A percentile compares a stretch with the other conserved stretches of the same genome.
These are phyloP conservation scores for Agrotis exclamationis DNA, from an alignment of 2,888 invertebrate species.

Conservation along the genomic window DNA sequence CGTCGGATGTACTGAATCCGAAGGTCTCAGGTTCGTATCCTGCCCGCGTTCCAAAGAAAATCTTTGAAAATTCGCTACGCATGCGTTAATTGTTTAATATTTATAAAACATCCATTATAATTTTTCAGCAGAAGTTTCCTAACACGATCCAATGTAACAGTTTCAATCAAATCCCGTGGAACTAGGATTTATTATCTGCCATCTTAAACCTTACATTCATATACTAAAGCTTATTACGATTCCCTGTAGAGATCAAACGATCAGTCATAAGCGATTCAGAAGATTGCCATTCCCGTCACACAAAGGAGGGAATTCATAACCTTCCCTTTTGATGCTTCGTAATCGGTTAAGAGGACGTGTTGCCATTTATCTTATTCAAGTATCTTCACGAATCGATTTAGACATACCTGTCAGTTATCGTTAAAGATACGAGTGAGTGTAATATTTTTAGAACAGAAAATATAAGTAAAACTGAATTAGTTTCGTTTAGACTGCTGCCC, in stretches of 20 bases:
- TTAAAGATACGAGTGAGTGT: too few relatives aligned
- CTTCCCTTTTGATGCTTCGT: conserved; percentile 12
- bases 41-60: too few relatives aligned
- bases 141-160: neutral
- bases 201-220: neutral
- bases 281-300: conserved; percentile 21
- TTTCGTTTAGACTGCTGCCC: too few relatives aligned
- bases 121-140: neutral
- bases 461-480: too few relatives aligned
- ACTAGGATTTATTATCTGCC: neutral
- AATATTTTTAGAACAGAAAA: too few relatives aligned
- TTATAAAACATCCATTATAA: too few relatives aligned
- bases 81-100: too few relatives aligned
- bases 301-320: conserved; percentile 30
- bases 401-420: neutral
- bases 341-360: conserved; percentile 13
- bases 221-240: conserved; percentile 23
- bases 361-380: conserved; percentile 17
- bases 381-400: neutral
- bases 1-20: too few relatives aligned
- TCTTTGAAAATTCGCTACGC: too few relatives aligned
- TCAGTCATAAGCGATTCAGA: conserved; percentile 25
- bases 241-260: conserved; percentile 33
- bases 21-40: too few relatives aligned
- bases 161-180: conserved; percentile 12